These are phyloP conservation scores for Dendrocopos noguchii DNA, from an alignment of 2,113 vertebrate species.

Conservation along the genomic window DNA sequence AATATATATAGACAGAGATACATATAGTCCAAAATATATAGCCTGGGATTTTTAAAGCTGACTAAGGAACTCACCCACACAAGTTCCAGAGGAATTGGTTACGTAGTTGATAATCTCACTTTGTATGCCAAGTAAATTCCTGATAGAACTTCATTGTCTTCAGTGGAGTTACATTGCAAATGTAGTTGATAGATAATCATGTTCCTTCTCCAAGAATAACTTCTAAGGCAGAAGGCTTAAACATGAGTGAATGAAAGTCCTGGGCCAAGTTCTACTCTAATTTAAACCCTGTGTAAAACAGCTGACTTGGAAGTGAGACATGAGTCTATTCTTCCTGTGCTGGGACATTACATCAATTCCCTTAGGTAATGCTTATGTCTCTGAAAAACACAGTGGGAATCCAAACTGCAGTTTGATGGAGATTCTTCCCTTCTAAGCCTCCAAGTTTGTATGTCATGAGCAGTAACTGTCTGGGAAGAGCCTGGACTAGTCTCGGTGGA, in stretches of 20 bases:
- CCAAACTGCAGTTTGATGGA: not conserved
- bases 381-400: not conserved
- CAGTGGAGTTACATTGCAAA: not conserved
- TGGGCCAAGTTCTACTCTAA: slow-evolving; percentile 8
- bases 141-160: slow-evolving; percentile 19
- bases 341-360: slow-evolving; percentile 33
- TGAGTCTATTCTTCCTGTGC: slow-evolving; percentile 37
- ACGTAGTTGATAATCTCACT: not conserved
- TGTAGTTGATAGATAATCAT: slow-evolving; percentile 2
- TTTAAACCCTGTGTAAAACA: slow-evolving; percentile 17
- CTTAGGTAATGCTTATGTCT: not conserved
- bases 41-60: slow-evolving; percentile 9
- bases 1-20: not conserved
- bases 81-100: not conserved
- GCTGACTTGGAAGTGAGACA: slow-evolving; percentile 37
- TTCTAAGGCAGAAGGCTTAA: slow-evolving; percentile 20
- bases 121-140: not conserved
- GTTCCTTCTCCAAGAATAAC: slow-evolving; percentile 47
- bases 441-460: not conserved
- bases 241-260: slow-evolving; percentile 34
- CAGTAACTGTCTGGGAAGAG: not conserved
- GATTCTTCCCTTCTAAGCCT: not conserved
- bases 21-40: not conserved
- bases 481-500: not conserved
- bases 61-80: not conserved